Conservation (phyloP, 2,888 invertebrate species). For the Phengaris alcon region DNA sequence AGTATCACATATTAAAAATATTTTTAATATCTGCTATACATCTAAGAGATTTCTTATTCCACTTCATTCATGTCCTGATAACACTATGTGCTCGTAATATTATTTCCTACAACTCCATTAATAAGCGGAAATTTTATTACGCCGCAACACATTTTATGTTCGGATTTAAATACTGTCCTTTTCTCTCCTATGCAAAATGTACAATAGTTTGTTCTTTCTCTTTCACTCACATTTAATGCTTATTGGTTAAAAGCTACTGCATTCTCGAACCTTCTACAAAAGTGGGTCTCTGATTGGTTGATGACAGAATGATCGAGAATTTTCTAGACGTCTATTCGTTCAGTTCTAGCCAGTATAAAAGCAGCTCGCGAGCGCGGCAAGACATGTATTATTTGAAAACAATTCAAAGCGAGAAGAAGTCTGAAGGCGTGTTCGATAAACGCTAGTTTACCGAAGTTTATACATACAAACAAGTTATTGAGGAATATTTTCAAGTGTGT, state of each 20-base stretch:
- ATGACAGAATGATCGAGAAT: neutral
- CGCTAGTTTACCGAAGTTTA: conserved; percentile 32
- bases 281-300: conserved; percentile 9
- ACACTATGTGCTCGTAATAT: too few species aligned
- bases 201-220: conserved; percentile 30
- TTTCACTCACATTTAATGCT: conserved; percentile 29
- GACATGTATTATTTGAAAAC: conserved; percentile 32
- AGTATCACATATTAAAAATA: too few species aligned
- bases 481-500: conserved; percentile 26
- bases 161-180: conserved; percentile 23
- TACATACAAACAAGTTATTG: conserved; percentile 31
- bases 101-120: neutral
- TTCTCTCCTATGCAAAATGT: conserved; percentile 29
- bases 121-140: neutral
- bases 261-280: conserved; percentile 38
- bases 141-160: neutral
- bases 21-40: too few species aligned
- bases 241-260: conserved; percentile 46
- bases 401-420: conserved; percentile 30
- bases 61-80: too few species aligned
- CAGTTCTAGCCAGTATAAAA: conserved; percentile 18
- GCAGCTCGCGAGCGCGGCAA: conserved; percentile 17
- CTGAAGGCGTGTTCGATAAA: conserved; percentile 7
- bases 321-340: neutral
- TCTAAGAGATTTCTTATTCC: too few species aligned